Evolutionary conservation across 2,797 vertebrate species (phyloP).

Genomic region (Coilia nasus): DNA sequence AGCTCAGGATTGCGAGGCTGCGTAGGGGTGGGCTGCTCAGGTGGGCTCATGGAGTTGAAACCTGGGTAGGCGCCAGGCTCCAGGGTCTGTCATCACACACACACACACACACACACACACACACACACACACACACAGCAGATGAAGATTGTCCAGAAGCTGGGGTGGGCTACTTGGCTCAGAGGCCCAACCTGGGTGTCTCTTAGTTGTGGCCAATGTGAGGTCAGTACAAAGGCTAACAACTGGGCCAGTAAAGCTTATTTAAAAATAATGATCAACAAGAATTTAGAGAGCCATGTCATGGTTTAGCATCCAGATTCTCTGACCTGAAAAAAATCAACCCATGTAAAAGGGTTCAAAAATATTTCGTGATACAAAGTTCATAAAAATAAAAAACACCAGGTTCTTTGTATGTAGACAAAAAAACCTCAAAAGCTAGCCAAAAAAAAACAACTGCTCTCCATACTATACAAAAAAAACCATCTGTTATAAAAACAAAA

Average conservation of each 20-base stretch:
- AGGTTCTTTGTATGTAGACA: too few species aligned
- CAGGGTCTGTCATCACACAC: conserved; percentile 72
- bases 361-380: too few species aligned
- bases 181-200: neutral
- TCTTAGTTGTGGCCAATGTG: neutral
- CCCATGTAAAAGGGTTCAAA: neutral
- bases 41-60: conserved; percentile 78
- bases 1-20: conserved; percentile 89
- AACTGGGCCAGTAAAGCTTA: neutral
- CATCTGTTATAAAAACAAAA: neutral
- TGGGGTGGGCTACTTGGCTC: neutral
- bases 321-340: neutral
- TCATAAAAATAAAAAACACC: too few species aligned
- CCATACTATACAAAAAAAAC: neutral
- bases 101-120: conserved; percentile 19
- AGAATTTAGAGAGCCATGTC: neutral
- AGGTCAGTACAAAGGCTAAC: neutral
- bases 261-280: neutral
- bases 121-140: conserved; percentile 8
- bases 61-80: conserved; percentile 86
- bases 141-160: neutral
- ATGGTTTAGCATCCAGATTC: neutral
- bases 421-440: neutral
- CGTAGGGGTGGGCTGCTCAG: conserved; percentile 78
- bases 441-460: neutral